Conservation (phyloP, 2,113 vertebrate species). For the Leucopsar rothschildi region DNA sequence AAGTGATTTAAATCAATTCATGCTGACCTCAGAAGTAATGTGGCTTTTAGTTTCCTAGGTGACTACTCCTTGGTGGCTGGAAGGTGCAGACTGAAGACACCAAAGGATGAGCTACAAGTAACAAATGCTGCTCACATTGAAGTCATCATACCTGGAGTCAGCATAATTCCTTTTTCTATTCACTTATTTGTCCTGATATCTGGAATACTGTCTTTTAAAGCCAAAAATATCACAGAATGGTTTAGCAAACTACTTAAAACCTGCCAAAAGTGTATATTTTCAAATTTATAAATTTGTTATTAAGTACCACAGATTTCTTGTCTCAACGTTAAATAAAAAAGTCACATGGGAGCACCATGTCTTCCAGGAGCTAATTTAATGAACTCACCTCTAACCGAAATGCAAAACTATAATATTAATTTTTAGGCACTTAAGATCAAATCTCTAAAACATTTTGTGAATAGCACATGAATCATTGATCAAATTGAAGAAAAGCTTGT, state of each 20-base stretch:
- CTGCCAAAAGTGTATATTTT: not conserved
- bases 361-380: not conserved
- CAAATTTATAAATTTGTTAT: not conserved
- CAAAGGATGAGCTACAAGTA: not conserved
- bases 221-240: not conserved
- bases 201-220: not conserved
- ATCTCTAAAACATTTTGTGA: not conserved
- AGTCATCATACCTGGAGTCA: not conserved
- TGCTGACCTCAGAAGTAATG: not conserved
- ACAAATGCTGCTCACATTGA: not conserved
- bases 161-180: not conserved
- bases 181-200: not conserved
- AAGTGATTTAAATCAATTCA: not conserved
- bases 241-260: not conserved
- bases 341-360: not conserved
- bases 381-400: not conserved
- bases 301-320: not conserved
- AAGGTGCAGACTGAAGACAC: not conserved
- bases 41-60: not conserved
- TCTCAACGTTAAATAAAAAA: not conserved
- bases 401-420: not conserved
- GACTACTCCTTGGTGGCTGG: not conserved
- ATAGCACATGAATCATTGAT: not conserved
- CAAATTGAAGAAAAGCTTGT: fast-evolving
- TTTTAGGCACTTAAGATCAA: not conserved